Evolutionary conservation across 2,113 vertebrate species (phyloP).

Genomic region (Brachyistius frenatus): DNA sequence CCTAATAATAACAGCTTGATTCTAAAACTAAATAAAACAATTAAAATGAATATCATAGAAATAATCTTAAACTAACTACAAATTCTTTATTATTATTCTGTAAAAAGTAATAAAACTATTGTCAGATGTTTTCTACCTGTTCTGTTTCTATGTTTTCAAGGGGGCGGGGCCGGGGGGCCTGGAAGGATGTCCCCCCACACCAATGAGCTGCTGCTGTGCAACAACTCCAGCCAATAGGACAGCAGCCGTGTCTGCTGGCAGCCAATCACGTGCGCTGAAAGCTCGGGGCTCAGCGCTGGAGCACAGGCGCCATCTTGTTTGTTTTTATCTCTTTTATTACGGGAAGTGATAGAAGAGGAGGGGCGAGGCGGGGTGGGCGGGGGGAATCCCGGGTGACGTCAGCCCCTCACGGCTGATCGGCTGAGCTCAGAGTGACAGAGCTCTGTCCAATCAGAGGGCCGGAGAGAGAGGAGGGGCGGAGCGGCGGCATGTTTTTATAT

Average conservation of each 20-base stretch:
- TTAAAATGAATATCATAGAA: no score
- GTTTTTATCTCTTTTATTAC: constrained; percentile 40
- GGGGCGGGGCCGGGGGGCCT: background rate
- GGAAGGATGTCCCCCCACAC: background rate
- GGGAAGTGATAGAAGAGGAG: constrained; percentile 6
- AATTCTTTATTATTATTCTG: no score
- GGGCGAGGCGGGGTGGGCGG: constrained; percentile 49
- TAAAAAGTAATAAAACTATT: no score
- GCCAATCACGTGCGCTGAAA: constrained; percentile 39
- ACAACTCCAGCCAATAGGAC: constrained; percentile 5
- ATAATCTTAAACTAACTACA: no score
- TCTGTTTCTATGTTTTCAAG: constrained; percentile 3
- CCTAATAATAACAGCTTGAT: no score
- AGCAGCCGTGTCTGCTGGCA: background rate
- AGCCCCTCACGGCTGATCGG: constrained; percentile 44
- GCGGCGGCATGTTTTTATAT: no score
- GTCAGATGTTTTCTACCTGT: constrained; percentile 28
- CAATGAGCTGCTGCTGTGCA: constrained; percentile 39
- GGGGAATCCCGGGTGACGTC: constrained; percentile 73
- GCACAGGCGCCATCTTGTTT: constrained; percentile 52
- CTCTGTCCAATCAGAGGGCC: constrained; percentile 59
- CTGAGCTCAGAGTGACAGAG: constrained; percentile 56
- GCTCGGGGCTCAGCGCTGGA: background rate
- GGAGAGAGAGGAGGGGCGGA: background rate
- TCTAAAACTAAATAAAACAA: no score